A percentile compares a stretch with the other conserved stretches of the same genome.
phyloP scores from a whole-genome alignment of 2,797 vertebrate genomes.

The Melanotaenia maccullochi region DNA sequence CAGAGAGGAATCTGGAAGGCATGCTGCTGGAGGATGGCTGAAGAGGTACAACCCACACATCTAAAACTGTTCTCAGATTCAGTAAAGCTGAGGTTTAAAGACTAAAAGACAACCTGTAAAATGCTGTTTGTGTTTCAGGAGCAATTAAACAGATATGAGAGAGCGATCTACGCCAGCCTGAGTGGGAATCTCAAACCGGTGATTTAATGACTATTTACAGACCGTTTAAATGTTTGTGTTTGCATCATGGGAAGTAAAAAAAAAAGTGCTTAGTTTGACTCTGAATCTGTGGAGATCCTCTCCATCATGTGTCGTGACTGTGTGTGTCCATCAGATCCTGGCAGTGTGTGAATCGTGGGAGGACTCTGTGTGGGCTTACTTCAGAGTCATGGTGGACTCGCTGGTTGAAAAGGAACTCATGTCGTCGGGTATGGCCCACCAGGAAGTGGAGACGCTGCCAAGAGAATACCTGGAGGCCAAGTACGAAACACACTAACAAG shows the following conservation, averaged over 20 bases:
- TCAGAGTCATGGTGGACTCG: conserved; percentile 95
- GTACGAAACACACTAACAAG: conserved; percentile 68
- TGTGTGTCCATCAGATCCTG: conserved; percentile 82
- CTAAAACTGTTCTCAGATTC: background rate
- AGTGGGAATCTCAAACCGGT: conserved; percentile 97
- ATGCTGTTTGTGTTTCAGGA: conserved; percentile 81
- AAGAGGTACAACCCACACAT: conserved; percentile 82
- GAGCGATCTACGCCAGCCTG: conserved; percentile 93
- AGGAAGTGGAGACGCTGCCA: conserved; percentile 91
- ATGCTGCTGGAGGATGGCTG: conserved; percentile 97
- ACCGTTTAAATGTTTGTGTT: background rate
- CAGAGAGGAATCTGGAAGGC: conserved; percentile 95
- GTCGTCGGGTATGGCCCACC: conserved; percentile 86
- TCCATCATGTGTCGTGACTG: conserved; percentile 37
- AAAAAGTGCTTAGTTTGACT: background rate
- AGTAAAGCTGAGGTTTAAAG: background rate
- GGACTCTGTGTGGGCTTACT: conserved; percentile 95
- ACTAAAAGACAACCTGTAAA: background rate
- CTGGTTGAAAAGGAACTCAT: conserved; percentile 94
- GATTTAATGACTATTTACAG: conserved; percentile 17
- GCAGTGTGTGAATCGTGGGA: conserved; percentile 97
- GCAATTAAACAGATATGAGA: conserved; percentile 91
- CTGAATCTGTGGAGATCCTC: background rate
- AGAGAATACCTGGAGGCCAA: conserved; percentile 93
- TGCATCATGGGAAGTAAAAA: too few relatives aligned